Conservation (phyloP, 2,888 invertebrate genomes). For the Dione vanillae region DNA sequence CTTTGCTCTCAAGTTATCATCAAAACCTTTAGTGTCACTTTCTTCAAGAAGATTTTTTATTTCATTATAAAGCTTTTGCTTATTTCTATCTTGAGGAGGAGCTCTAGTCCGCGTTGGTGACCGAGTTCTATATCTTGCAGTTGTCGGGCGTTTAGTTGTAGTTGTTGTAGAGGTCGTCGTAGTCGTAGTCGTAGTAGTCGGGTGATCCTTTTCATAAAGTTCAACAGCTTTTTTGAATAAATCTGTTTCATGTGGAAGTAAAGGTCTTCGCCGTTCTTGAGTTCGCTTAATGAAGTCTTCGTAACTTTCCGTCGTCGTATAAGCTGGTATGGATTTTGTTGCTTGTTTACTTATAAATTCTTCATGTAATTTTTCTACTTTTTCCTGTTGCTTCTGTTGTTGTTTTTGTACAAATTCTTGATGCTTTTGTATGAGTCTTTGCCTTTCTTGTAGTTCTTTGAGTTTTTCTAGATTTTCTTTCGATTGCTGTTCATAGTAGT, state of each 20-base stretch:
- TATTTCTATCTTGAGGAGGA: constrained; percentile 80
- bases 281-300: constrained; percentile 70
- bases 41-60: constrained; percentile 83
- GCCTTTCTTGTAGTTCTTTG: constrained; percentile 88
- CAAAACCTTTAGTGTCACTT: constrained; percentile 83
- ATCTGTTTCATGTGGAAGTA: constrained; percentile 86
- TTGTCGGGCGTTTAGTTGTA: constrained; percentile 71
- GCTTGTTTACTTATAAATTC: constrained; percentile 89
- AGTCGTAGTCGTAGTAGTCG: constrained; percentile 87
- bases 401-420: constrained; percentile 91
- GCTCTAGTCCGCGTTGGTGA: constrained; percentile 67
- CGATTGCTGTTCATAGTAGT: constrained; percentile 85
- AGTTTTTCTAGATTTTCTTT: constrained; percentile 85
- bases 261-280: constrained; percentile 75
- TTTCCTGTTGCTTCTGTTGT: constrained; percentile 90
- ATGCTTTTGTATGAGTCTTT: constrained; percentile 89
- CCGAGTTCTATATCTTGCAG: constrained; percentile 67
- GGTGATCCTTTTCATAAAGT: constrained; percentile 87
- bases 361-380: constrained; percentile 88
- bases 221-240: constrained; percentile 87
- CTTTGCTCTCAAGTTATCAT: constrained; percentile 77
- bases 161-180: constrained; percentile 86
- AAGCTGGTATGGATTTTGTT: constrained; percentile 83
- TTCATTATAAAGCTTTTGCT: constrained; percentile 85
- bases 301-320: constrained; percentile 78